Percentiles rank a stretch among this genome's conserved stretches.
Evolutionary conservation across 2,888 invertebrate genomes (phyloP).

Genomic region (Lithosia quadra): DNA sequence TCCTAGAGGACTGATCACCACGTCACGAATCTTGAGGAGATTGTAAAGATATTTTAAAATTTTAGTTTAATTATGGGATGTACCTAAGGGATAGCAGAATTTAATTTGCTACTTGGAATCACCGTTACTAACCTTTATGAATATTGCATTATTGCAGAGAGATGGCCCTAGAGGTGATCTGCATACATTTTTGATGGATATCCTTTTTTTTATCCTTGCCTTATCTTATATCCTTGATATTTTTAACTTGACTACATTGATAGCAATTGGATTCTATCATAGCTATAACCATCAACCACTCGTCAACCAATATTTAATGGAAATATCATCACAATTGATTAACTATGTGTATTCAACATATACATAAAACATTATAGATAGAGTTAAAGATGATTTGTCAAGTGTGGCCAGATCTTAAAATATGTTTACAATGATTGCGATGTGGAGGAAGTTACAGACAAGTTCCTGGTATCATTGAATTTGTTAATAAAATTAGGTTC

Average conservation of each 20-base stretch:
- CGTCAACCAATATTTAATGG: not conserved
- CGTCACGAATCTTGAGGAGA: no score
- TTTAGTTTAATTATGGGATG: no score
- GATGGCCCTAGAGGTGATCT: no score
- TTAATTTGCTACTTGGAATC: no score
- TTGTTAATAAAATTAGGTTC: slow-evolving; percentile 47
- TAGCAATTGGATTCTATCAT: not conserved
- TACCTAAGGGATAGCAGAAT: no score
- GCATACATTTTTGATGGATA: no score
- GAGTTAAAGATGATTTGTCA: not conserved
- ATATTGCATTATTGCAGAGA: no score
- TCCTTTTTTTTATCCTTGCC: no score
- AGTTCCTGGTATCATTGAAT: slow-evolving; percentile 49
- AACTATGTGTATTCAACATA: not conserved
- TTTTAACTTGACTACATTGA: not conserved
- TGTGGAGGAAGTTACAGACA: slow-evolving; percentile 44
- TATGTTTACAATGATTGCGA: slow-evolving; percentile 30
- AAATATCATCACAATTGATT: not conserved
- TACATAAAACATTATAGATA: not conserved
- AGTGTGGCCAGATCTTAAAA: not conserved
- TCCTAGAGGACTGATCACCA: no score
- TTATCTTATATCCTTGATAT: no score
- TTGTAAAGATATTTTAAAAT: no score
- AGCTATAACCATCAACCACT: not conserved
- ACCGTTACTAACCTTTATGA: no score